Evolutionary conservation across 2,797 vertebrate species (phyloP).

Genomic region (Channallabes apus): DNA sequence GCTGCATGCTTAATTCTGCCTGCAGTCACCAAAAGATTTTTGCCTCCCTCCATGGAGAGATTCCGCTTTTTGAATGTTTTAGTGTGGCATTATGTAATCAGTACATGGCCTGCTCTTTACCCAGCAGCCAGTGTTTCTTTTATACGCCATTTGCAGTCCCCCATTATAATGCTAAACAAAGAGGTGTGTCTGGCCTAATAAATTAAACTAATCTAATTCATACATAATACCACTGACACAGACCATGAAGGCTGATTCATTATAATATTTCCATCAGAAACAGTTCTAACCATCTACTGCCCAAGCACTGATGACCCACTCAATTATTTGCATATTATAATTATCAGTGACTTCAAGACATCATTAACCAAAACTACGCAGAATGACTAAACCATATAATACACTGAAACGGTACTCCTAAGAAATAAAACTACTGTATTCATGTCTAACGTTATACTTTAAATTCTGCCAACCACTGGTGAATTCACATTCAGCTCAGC

Average conservation of each 20-base stretch:
- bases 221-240: neutral
- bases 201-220: neutral
- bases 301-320: neutral
- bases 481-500: neutral
- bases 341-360: neutral
- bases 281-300: neutral
- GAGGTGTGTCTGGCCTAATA: neutral
- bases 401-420: neutral
- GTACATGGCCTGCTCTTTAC: constrained; percentile 34
- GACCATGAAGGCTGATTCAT: neutral
- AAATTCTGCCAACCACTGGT: neutral
- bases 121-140: constrained; percentile 16
- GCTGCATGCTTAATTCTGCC: constrained; percentile 61
- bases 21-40: constrained; percentile 53
- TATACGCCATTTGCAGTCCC: constrained; percentile 26
- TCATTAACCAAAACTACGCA: neutral
- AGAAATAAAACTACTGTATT: neutral
- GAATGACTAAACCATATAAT: neutral
- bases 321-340: neutral
- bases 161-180: constrained; percentile 3
- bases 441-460: neutral
- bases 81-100: constrained; percentile 44
- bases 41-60: constrained; percentile 36
- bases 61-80: constrained; percentile 27
- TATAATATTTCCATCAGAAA: neutral